Evolutionary conservation across 2,113 vertebrate species (phyloP).

Genomic region (Gobiocypris rarus): DNA sequence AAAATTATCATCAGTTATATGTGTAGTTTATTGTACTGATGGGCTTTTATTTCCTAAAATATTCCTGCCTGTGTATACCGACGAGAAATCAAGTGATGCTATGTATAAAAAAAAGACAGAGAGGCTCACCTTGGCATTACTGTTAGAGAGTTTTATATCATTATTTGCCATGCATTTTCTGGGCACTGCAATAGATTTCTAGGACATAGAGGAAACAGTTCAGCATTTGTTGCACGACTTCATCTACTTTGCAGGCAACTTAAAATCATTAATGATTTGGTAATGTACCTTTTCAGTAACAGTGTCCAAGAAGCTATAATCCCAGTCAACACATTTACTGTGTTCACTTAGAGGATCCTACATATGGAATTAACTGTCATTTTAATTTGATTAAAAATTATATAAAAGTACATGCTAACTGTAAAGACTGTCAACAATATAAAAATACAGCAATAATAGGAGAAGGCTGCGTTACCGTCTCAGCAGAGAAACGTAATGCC

Average conservation of each 20-base stretch:
- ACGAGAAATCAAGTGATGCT: neutral
- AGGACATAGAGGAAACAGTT: neutral
- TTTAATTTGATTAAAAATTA: neutral
- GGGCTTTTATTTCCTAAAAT: neutral
- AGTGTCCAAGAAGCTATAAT: neutral
- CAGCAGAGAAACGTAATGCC: conserved; percentile 17
- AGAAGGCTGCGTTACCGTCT: neutral
- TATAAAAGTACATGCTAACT: neutral
- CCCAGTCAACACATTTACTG: conserved; percentile 8
- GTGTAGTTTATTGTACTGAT: neutral
- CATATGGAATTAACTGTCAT: neutral
- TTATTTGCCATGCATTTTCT: neutral
- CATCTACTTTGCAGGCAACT: neutral
- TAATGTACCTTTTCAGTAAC: neutral
- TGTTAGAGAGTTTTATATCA: neutral
- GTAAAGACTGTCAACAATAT: neutral
- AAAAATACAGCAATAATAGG: neutral
- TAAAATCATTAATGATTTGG: neutral
- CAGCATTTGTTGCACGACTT: neutral
- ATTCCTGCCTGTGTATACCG: neutral
- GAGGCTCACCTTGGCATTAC: neutral
- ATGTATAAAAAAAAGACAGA: neutral
- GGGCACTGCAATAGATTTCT: neutral
- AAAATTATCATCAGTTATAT: too few relatives aligned
- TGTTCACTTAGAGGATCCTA: conserved; percentile 23